Base-by-base conservation (phyloP, 2,797 vertebrate species). In the Myoxocephalus aenaeus region DNA sequence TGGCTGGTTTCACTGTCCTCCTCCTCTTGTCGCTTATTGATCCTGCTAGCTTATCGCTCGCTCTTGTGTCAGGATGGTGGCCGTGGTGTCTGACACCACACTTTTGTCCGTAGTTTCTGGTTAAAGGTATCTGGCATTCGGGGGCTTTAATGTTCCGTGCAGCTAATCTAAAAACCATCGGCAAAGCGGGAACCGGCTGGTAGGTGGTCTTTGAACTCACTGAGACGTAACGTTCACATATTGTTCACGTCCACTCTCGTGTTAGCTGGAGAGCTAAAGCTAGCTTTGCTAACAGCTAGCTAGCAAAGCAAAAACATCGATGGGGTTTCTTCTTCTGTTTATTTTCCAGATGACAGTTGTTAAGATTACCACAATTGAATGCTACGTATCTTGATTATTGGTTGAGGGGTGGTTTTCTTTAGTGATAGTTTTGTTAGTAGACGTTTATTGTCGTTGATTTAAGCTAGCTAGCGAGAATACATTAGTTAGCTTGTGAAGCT, bases 141-240 rank as follows among this genome's bases (percentile, higher is more conserved):
- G 79, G 67, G 92, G 94, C 90, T 94, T 96, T 96, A 89, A 96
- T 96, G 95, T 96, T 93, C 94, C 94, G 94, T 85, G 93, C 95
- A 87, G 93, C 93, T 73, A 94, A 95, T 82, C 76, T 93, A 90
- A 94, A 95, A 93, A 93, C 90, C 92, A 93, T 95, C 90, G 93
- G 94, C 92, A 96, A 96, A 95, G 94, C 93, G 90, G 93, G 94
- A 94, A 95, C 93, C 91, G 92, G 95, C 95, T 96, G 95, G 95
- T 96, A 92, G 84, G 94, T 94, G 70, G 71, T 87, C 64, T 85
- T 80, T 86, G 46, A 83, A 85, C 77, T 68, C 73, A 63, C 53
- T 12, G 53, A 84, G 70, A 86, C 85, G 83, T 79, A 71, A 13
- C 22, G 27, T 56, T 14, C 11, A 85, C 80, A 86, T 79, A 70